Conservation (phyloP, 1,140 invertebrate species). For the Artemia franciscana region DNA sequence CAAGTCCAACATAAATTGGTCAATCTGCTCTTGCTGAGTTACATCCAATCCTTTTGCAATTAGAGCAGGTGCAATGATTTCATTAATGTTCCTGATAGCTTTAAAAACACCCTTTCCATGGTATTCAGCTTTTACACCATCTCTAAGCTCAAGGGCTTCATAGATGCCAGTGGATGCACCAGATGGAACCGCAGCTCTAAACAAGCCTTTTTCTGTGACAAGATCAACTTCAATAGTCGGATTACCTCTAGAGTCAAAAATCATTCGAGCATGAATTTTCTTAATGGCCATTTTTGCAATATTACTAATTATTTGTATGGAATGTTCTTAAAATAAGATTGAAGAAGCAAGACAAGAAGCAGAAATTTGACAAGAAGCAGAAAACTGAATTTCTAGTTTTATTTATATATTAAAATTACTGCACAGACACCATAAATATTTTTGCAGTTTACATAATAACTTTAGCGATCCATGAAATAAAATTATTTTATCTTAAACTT, state of each 20-base stretch:
- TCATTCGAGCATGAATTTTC: conserved; percentile 77
- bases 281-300: conserved; percentile 42
- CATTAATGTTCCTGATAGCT: conserved; percentile 81
- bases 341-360: too few relatives aligned
- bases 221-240: conserved; percentile 93
- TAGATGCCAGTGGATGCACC: conserved; percentile 93
- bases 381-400: too few relatives aligned
- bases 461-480: too few relatives aligned
- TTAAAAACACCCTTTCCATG: conserved; percentile 87
- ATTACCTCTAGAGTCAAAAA: conserved; percentile 95
- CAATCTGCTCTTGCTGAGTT: conserved; percentile 74
- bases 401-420: too few relatives aligned
- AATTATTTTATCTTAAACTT: too few relatives aligned
- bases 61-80: conserved; percentile 57
- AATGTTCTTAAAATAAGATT: too few relatives aligned
- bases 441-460: too few relatives aligned
- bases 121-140: conserved; percentile 67
- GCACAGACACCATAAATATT: too few relatives aligned
- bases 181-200: conserved; percentile 88
- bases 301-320: too few relatives aligned
- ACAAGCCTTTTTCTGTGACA: conserved; percentile 52
- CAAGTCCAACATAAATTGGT: conserved; percentile 70
- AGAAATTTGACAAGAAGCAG: too few relatives aligned
- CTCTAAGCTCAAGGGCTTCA: conserved; percentile 87
- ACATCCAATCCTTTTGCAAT: conserved; percentile 56